Percentiles rank a stretch among this genome's conserved stretches.
These are phyloP conservation scores for Brenthis ino DNA, from an alignment of 2,888 invertebrate genomes.

Conservation along the genomic window DNA sequence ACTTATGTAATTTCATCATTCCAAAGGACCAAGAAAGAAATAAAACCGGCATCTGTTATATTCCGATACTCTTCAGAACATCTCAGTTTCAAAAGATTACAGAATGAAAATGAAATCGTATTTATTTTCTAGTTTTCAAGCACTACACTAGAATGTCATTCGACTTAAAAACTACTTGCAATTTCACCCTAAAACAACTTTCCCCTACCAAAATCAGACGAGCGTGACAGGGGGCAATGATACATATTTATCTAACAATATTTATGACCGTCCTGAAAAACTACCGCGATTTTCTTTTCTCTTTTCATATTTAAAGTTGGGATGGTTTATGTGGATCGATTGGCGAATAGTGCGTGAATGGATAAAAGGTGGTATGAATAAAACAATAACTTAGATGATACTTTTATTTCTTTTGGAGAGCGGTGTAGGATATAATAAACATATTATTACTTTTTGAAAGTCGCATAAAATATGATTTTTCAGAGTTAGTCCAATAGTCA, in stretches of 20 bases:
- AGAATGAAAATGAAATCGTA: too few relatives aligned
- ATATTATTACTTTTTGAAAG: not conserved
- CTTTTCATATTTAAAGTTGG: conserved; percentile 75
- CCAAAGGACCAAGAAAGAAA: too few relatives aligned
- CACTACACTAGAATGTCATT: not conserved
- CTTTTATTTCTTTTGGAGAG: conserved; percentile 26
- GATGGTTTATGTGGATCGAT: conserved; percentile 62
- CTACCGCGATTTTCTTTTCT: conserved; percentile 60
- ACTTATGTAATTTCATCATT: too few relatives aligned
- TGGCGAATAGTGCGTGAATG: conserved; percentile 56
- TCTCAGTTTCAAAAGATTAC: too few relatives aligned
- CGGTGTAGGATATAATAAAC: not conserved
- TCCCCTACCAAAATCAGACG: conserved; percentile 55
- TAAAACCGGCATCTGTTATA: too few relatives aligned
- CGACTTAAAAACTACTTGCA: conserved; percentile 64
- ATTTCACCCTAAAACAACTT: conserved; percentile 50
- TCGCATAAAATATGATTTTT: not conserved
- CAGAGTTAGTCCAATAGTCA: not conserved
- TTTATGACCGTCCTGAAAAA: conserved; percentile 70
- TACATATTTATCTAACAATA: conserved; percentile 80
- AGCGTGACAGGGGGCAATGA: conserved; percentile 70
- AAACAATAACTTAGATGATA: conserved; percentile 43
- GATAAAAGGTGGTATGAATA: conserved; percentile 54
- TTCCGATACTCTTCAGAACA: too few relatives aligned
- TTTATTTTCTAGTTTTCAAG: too few relatives aligned